phyloP scores from a whole-genome alignment of 1,140 invertebrate genomes.

The Hycleus phaleratus region DNA sequence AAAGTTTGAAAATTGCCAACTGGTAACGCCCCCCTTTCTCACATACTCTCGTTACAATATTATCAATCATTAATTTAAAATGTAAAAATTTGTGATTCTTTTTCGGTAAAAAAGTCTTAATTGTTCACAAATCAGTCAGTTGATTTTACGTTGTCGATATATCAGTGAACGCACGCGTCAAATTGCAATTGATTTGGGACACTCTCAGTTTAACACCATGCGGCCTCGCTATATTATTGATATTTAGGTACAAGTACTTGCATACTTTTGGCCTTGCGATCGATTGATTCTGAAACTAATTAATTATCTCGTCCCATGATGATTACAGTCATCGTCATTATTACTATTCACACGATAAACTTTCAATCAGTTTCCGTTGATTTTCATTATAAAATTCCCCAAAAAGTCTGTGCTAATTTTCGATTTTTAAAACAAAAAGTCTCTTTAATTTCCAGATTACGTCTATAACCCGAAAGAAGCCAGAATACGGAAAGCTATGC shows the following conservation, averaged over 20 bases:
- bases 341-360: background rate
- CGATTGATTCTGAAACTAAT: conserved; percentile 23
- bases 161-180: too few relatives aligned
- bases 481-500: conserved; percentile 52
- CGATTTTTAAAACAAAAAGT: background rate
- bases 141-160: too few relatives aligned
- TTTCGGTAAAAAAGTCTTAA: too few relatives aligned
- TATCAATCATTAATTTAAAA: too few relatives aligned
- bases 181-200: too few relatives aligned
- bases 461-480: conserved; percentile 60
- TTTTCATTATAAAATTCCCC: too few relatives aligned
- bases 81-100: too few relatives aligned
- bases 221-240: background rate
- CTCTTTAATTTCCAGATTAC: conserved; percentile 46
- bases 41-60: too few relatives aligned
- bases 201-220: background rate
- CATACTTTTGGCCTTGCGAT: conserved; percentile 20
- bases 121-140: too few relatives aligned
- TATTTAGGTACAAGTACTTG: background rate
- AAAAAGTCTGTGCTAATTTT: background rate
- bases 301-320: conserved; percentile 18
- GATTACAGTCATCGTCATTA: background rate
- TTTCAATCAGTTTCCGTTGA: background rate
- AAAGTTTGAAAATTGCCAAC: too few relatives aligned
- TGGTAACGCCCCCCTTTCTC: too few relatives aligned